Evolutionary conservation across 1,140 invertebrate genomes (phyloP), one percentile per base, ranked within the genome.

Genomic region (Dryas iulia): DNA sequence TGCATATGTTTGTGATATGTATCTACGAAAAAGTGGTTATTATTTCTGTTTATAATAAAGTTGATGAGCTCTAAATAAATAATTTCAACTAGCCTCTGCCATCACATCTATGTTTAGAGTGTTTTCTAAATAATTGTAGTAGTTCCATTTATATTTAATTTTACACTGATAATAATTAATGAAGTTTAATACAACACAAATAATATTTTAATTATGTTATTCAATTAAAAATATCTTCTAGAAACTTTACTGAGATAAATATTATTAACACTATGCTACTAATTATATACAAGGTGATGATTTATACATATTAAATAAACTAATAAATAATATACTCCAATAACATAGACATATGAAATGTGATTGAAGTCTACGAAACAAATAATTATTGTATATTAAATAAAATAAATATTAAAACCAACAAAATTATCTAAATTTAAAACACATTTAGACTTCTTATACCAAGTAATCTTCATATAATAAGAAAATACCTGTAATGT

Each of bases 401-500:
- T 47, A 47, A 2, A 8, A 47, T 47, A 47, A 2, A 8, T 18
- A 47, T 10, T 2, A 21, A 21, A 14, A n/a, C 3, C 14, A 35
- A 5, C 33, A 35, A n/a, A 35, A 14, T 6, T 5, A 3, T 33
- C 12, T 14, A 14, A 21, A 10, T 21, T 14, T 47, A 47, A 21
- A 0, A 21, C 14, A 21, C 7, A 18, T 10, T 47, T 47, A 47
- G 12, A 47, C n/a, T 7, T 21, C 8, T 47, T 47, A 47, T 18
- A 47, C 18, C 14, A 47, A 47, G 39, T 47, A 21, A 47, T 47
- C 39, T 47, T 47, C n/a, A n/a, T n/a, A 21, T 47, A 18, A 24
- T 60, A 47, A 25, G n/a, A 60, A 47, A 60, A 18, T 14, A 47
- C 23, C 28, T 31, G 26, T 67, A 28, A 54, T 67, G 66, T 67